Percentiles rank a stretch among this genome's conserved stretches.
Conservation (phyloP, 2,888 invertebrate species). For the Pammene aurita region DNA sequence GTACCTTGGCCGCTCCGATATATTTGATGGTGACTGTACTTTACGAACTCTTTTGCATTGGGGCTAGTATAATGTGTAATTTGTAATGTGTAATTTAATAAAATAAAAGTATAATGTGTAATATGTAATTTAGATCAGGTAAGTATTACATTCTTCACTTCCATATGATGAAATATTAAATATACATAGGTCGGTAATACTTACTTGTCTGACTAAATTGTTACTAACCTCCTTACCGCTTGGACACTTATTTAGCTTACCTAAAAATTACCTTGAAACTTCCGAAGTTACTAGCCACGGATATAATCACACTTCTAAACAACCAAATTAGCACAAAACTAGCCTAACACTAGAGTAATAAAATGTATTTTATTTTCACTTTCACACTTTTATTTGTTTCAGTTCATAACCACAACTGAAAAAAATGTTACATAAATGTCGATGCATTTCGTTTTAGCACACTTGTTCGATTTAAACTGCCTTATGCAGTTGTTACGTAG, state of each 20-base stretch:
- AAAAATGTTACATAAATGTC: constrained; percentile 1
- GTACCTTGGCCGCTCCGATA: too few species aligned
- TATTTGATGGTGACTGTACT: too few species aligned
- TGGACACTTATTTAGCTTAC: background rate
- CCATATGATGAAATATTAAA: too few species aligned
- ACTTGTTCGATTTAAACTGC: background rate
- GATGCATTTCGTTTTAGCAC: background rate
- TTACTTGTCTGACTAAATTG: background rate
- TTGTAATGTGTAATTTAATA: too few species aligned
- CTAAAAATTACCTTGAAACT: background rate
- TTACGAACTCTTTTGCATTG: too few species aligned
- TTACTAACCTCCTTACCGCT: background rate
- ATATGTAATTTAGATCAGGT: too few species aligned
- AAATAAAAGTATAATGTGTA: too few species aligned
- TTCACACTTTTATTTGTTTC: background rate
- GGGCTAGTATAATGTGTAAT: too few species aligned
- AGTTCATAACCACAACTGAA: background rate
- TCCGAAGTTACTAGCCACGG: background rate
- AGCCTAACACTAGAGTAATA: constrained; percentile 11
- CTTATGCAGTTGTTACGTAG: background rate
- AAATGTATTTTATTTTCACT: background rate
- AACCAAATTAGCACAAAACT: constrained; percentile 13
- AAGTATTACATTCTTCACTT: too few species aligned
- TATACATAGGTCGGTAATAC: too few species aligned
- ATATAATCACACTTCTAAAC: constrained; percentile 7